Conservation (phyloP, 2,113 vertebrate genomes). For the Misgurnus mizolepis region DNA sequence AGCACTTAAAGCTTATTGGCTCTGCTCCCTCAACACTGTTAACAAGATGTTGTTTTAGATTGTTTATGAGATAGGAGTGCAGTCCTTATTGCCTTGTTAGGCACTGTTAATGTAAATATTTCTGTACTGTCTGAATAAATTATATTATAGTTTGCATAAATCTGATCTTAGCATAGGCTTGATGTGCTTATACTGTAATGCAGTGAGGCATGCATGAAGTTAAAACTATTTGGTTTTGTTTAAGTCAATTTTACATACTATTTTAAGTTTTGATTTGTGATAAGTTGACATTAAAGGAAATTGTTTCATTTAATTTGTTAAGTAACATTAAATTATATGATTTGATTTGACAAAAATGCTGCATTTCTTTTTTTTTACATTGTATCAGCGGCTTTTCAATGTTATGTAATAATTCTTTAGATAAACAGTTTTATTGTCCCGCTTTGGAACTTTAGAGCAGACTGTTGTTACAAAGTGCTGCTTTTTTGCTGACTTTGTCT, state of each 20-base stretch:
- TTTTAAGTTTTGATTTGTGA: too few species aligned
- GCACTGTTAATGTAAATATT: not conserved
- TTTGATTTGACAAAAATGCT: too few species aligned
- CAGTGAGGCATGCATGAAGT: too few species aligned
- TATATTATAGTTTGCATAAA: not conserved
- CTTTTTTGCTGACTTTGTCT: conserved; percentile 15
- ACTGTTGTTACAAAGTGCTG: not conserved
- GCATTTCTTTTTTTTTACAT: too few species aligned
- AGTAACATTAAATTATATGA: too few species aligned
- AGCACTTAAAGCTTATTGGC: conserved; percentile 1
- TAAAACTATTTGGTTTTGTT: too few species aligned
- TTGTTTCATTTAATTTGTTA: too few species aligned
- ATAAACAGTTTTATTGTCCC: not conserved
- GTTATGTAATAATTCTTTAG: not conserved
- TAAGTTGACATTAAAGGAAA: too few species aligned
- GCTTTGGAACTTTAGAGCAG: not conserved
- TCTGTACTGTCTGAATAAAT: not conserved
- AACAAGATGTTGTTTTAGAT: conserved; percentile 26
- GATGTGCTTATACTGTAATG: not conserved
- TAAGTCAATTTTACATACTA: too few species aligned
- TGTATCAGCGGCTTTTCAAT: not conserved
- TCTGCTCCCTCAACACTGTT: not conserved
- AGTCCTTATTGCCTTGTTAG: not conserved
- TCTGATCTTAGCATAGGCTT: not conserved
- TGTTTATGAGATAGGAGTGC: conserved; percentile 31